A percentile compares a stretch with the other conserved stretches of the same genome.
Evolutionary conservation across 30 jellyfish, hydroid and myxozoan species (phyloP).

Genomic region (Clytia hemisphaerica): DNA sequence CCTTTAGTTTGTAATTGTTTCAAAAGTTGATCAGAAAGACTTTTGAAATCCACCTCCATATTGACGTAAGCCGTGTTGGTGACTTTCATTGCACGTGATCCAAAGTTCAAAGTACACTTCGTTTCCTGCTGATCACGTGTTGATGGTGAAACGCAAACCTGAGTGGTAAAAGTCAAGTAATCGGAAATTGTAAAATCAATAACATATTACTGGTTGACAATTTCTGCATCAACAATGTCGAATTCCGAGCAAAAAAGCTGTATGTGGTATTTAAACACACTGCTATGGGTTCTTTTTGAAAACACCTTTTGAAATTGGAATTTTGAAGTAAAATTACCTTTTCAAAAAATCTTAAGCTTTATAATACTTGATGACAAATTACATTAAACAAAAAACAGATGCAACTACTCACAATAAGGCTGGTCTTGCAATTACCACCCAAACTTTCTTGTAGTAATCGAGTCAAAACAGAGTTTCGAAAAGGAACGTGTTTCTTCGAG

Average conservation of each 20-base stretch:
- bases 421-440: constrained; percentile 97
- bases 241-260: no score
- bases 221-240: no score
- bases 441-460: constrained; percentile 95
- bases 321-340: not conserved
- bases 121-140: constrained; percentile 70
- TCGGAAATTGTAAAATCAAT: no score
- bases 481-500: constrained; percentile 70
- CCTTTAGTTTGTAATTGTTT: constrained; percentile 73
- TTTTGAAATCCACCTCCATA: constrained; percentile 96
- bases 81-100: constrained; percentile 94
- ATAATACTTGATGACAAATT: not conserved
- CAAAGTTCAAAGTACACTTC: constrained; percentile 79
- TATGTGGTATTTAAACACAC: no score
- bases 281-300: not conserved
- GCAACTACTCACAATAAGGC: constrained; percentile 59
- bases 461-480: constrained; percentile 90
- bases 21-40: constrained; percentile 76
- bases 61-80: constrained; percentile 90
- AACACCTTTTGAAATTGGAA: not conserved
- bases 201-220: no score
- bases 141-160: constrained; percentile 97
- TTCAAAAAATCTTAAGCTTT: not conserved
- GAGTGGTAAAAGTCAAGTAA: not conserved
- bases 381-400: not conserved